Conservation (phyloP, 2,888 invertebrate genomes). For the Willowsia nigromaculata region DNA sequence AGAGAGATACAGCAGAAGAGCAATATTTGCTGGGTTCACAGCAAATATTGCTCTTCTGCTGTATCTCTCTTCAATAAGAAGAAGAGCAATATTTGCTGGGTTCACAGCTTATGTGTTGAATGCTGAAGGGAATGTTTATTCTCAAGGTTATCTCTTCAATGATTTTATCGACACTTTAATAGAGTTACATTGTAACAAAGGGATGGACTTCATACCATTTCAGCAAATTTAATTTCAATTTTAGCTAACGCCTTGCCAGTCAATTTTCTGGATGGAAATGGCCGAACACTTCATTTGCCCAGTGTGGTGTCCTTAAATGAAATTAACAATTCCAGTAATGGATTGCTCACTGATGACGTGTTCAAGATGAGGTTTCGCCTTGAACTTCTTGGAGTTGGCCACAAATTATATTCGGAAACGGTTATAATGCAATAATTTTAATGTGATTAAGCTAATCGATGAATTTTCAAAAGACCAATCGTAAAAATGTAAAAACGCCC, state of each 20-base stretch:
- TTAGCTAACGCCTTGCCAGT: conserved; percentile 59
- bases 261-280: conserved; percentile 62
- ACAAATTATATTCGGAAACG: conserved; percentile 51
- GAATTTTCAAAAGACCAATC: no score
- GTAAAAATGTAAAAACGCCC: no score
- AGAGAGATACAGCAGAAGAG: conserved; percentile 45
- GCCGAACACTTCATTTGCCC: conserved; percentile 54
- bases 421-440: neutral
- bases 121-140: conserved; percentile 36
- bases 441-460: no score
- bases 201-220: neutral
- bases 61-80: no score
- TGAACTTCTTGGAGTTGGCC: conserved; percentile 56
- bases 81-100: conserved; percentile 55
- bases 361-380: conserved; percentile 58
- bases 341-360: conserved; percentile 35
- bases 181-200: no score
- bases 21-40: conserved; percentile 58
- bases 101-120: conserved; percentile 52
- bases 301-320: conserved; percentile 49
- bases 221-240: neutral
- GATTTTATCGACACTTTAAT: no score
- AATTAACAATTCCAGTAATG: conserved; percentile 56
- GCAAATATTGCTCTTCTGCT: no score
- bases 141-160: conserved; percentile 42